Conservation (phyloP, 2,888 invertebrate species). For the Eristalis arbustorum region DNA sequence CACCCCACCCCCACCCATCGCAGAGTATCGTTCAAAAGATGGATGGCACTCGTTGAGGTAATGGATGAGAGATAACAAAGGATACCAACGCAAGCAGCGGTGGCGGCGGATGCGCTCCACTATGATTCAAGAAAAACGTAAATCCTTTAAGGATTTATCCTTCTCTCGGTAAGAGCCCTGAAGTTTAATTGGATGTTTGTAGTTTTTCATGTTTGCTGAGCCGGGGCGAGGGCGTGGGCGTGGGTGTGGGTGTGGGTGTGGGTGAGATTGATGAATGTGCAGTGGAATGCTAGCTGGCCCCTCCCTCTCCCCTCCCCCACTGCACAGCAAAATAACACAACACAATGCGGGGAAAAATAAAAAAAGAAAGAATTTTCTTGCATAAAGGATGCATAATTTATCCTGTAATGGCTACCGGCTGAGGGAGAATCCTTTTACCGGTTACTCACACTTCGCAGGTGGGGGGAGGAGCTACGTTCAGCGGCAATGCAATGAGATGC, state of each 20-base stretch:
- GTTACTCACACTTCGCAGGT: neutral
- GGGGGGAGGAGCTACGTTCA: no score
- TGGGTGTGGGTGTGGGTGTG: no score
- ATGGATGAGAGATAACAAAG: constrained; percentile 54
- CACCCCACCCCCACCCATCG: neutral
- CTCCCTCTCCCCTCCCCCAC: neutral
- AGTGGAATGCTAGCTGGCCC: neutral
- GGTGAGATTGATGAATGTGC: constrained; percentile 46
- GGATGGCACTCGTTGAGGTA: constrained; percentile 62
- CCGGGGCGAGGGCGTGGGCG: neutral
- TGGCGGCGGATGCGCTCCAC: neutral
- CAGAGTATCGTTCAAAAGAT: constrained; percentile 40
- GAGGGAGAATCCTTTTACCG: constrained; percentile 34
- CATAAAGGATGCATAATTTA: constrained; percentile 66
- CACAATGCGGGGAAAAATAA: constrained; percentile 23
- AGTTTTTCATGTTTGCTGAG: constrained; percentile 9
- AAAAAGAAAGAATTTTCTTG: constrained; percentile 28
- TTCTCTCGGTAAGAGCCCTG: constrained; percentile 27
- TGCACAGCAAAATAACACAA: constrained; percentile 31
- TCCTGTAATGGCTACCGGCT: constrained; percentile 52
- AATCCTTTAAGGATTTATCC: constrained; percentile 61
- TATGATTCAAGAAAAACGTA: constrained; percentile 44
- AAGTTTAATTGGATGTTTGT: constrained; percentile 60
- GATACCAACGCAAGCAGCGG: constrained; percentile 14
- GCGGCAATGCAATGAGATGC: no score